Evolutionary conservation across 2,113 vertebrate species (phyloP), one percentile per base, ranked within the genome.

Genomic region (Salvator merianae): DNA sequence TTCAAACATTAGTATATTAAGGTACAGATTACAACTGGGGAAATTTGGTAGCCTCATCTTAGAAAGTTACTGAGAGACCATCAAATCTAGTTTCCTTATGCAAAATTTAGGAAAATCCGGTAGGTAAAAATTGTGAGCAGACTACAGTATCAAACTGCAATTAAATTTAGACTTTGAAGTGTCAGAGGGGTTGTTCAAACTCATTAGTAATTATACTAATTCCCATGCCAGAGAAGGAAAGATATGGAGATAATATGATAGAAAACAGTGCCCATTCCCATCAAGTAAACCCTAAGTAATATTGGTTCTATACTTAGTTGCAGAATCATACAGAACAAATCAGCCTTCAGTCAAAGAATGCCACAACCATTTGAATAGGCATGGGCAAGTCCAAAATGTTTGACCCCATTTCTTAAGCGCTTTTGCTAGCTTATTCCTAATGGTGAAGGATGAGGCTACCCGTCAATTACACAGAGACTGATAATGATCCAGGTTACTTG

Each of bases 1-100:
- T 70, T n/a, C 73, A 71, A 82, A 70, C 79, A 77, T 71, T 32
- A 36, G 24, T 77, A 65, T 36, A 77, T 71, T 77, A 77, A 77
- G 53, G 6, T 34, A 34, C 43, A 43, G 13, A 34, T 34, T 30
- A 62, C 9, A 2, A 36, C 53, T 50, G 30, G 36, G 55, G 22
- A 71, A 30, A 28, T 63, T 22, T 34, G 53, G 62, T 20, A 9
- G 9, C 16, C 22, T 36, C 55, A 20, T 82, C 55, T 71, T 55
- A 36, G 4, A 62, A 55, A 65, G n/a, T 30, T 30, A n/a, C 77
- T 63, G 73, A 63, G 55, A 79, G 38, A 2, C 14, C 40, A 50
- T 36, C 40, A 79, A 34, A 38, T 43, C 55, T 63, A 24, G 36
- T 72, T 34, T 65, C 14, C 14, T 73, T 68, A 85, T 63, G 24